Conservation (phyloP, 2,113 vertebrate species). For the Seriola dumerili region DNA sequence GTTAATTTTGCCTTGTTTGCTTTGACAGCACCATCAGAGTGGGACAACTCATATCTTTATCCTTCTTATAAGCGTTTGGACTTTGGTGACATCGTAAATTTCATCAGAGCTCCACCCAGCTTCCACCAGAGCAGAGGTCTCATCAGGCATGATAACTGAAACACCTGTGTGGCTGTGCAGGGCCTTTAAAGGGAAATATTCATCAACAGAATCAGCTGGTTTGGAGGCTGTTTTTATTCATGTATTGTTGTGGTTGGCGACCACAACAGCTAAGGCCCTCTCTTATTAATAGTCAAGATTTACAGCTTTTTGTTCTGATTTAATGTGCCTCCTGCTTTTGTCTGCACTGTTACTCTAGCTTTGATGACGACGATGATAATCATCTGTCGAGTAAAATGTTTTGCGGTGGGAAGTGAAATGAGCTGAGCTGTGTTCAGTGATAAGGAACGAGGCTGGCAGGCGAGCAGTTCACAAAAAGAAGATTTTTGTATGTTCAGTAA, state of each 20-base stretch:
- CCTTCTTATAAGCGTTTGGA: too few species aligned
- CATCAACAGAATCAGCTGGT: not conserved
- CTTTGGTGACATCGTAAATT: not conserved
- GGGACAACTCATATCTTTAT: not conserved
- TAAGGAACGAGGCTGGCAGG: not conserved
- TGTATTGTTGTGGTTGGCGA: not conserved
- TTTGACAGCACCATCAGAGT: not conserved
- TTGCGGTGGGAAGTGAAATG: not conserved
- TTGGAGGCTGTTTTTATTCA: not conserved
- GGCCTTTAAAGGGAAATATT: not conserved
- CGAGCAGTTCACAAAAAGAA: not conserved
- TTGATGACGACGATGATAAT: slow-evolving; percentile 8
- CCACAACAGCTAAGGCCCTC: too few species aligned
- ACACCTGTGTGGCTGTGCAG: not conserved
- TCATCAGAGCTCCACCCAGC: not conserved
- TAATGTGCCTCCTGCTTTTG: slow-evolving; percentile 21
- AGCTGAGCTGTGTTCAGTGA: not conserved
- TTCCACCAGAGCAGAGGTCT: not conserved
- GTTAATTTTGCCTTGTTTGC: not conserved
- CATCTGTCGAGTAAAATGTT: not conserved
- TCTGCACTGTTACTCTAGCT: slow-evolving; percentile 35
- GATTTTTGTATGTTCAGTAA: too few species aligned
- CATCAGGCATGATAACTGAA: not conserved
- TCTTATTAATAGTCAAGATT: not conserved
- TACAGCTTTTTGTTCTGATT: not conserved